A percentile compares a stretch with the other conserved stretches of the same genome.
Conservation (phyloP, 2,797 vertebrate species). For the Nyctalus aviator region DNA sequence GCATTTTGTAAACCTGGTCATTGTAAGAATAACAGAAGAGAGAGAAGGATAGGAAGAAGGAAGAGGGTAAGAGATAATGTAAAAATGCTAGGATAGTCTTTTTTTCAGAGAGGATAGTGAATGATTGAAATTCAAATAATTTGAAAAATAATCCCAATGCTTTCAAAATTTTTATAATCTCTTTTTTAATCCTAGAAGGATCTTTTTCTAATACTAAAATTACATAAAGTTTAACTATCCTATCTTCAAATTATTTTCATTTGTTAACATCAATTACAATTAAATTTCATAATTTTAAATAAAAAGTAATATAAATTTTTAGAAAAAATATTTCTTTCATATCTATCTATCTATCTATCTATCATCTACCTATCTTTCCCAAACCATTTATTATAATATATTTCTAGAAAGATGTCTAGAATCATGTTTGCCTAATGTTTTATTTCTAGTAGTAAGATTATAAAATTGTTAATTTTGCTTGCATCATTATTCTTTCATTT, state of each 20-base stretch:
- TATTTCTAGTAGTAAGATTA: background rate
- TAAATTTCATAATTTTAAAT: conserved; percentile 15
- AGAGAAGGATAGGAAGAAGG: background rate
- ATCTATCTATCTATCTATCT: background rate
- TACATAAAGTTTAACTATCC: background rate
- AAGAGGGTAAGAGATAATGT: background rate
- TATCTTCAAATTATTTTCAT: conserved; percentile 12
- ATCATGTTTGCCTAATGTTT: background rate
- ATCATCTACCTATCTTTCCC: background rate
- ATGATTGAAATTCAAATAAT: background rate
- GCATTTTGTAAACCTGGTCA: background rate
- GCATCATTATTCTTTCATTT: background rate
- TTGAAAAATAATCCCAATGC: background rate
- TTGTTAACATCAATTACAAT: background rate
- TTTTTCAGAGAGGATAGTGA: background rate
- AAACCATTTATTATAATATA: background rate
- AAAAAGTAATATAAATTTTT: background rate
- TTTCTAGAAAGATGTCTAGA: background rate
- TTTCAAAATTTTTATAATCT: background rate
- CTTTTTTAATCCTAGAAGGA: background rate
- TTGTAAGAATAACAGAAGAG: background rate
- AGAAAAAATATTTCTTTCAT: background rate
- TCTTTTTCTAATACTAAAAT: background rate
- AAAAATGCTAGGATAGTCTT: background rate
- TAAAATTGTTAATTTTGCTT: background rate